Evolutionary conservation across 30 jellyfish, hydroid and myxozoan genomes (phyloP).

Genomic region (Aurelia aurita complex sp. Pacific): DNA sequence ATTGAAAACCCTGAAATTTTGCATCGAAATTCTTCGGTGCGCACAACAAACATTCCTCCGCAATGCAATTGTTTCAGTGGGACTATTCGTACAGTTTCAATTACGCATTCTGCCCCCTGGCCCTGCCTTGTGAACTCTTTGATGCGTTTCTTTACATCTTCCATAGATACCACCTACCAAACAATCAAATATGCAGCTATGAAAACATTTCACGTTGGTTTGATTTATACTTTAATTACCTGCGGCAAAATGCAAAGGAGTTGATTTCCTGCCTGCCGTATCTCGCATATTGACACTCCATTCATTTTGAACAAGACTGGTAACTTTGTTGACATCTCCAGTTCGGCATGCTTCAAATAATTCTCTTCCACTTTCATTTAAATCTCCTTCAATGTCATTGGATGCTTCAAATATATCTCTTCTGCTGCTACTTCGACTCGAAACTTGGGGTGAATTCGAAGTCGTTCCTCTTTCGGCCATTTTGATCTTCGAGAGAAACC

Average conservation of each 20-base stretch:
- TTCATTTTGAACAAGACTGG: slow-evolving; percentile 68
- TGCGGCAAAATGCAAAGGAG: slow-evolving; percentile 98
- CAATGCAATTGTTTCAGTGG: too few relatives aligned
- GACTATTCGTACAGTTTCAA: too few relatives aligned
- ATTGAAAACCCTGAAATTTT: too few relatives aligned
- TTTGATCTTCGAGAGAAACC: not conserved
- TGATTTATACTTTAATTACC: slow-evolving; percentile 32
- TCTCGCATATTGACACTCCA: slow-evolving; percentile 98
- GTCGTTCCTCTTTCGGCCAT: slow-evolving; percentile 35
- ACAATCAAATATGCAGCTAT: too few relatives aligned
- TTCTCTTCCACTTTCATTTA: slow-evolving; percentile 90
- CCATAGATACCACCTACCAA: too few relatives aligned
- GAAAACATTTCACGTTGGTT: too few relatives aligned
- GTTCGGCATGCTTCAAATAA: slow-evolving; percentile 97
- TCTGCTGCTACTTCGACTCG: slow-evolving; percentile 11
- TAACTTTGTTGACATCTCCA: slow-evolving; percentile 91
- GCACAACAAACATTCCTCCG: too few relatives aligned
- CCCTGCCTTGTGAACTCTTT: too few relatives aligned
- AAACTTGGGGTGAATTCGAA: not conserved
- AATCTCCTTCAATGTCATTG: slow-evolving; percentile 48
- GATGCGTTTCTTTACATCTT: too few relatives aligned
- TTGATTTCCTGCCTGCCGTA: slow-evolving; percentile 98
- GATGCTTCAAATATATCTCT: slow-evolving; percentile 47
- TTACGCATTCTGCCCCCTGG: too few relatives aligned
- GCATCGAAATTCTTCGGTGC: too few relatives aligned